Conservation (phyloP, 1,140 invertebrate genomes). For the Formica exsecta region DNA sequence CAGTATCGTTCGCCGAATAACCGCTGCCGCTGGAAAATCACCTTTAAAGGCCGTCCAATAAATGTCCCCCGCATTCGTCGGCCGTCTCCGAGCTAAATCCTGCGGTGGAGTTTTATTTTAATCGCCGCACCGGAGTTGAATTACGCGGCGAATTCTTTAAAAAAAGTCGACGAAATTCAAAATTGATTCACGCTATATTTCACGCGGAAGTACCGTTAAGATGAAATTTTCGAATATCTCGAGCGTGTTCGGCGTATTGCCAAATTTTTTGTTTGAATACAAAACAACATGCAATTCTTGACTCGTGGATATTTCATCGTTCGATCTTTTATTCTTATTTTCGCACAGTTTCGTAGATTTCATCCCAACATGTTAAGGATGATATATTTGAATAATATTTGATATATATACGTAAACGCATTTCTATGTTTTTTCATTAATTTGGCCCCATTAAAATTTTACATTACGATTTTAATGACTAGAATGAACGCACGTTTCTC, state of each 20-base stretch:
- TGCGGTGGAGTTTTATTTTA: constrained; percentile 25
- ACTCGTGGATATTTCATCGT: not conserved
- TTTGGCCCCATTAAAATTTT: not conserved
- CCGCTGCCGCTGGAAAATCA: constrained; percentile 53
- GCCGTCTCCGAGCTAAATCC: not conserved
- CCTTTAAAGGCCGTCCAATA: constrained; percentile 52
- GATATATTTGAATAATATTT: not conserved
- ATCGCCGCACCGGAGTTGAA: not conserved
- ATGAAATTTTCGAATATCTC: not conserved
- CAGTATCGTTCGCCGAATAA: constrained; percentile 62
- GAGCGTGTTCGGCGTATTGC: not conserved
- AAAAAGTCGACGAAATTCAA: constrained; percentile 28
- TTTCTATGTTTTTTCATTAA: not conserved
- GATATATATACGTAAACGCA: not conserved
- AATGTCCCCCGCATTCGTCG: constrained; percentile 27
- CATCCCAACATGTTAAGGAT: not conserved
- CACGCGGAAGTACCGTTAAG: not conserved
- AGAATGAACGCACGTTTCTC: not conserved
- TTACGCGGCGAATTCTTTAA: constrained; percentile 21
- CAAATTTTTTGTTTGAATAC: not conserved
- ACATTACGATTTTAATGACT: not conserved
- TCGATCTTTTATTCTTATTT: not conserved
- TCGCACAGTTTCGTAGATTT: not conserved
- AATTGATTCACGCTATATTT: constrained; percentile 25
- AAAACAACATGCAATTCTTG: constrained; percentile 5